phyloP scores from a whole-genome alignment of 2,888 invertebrate genomes.

The Clitarchus hookeri region DNA sequence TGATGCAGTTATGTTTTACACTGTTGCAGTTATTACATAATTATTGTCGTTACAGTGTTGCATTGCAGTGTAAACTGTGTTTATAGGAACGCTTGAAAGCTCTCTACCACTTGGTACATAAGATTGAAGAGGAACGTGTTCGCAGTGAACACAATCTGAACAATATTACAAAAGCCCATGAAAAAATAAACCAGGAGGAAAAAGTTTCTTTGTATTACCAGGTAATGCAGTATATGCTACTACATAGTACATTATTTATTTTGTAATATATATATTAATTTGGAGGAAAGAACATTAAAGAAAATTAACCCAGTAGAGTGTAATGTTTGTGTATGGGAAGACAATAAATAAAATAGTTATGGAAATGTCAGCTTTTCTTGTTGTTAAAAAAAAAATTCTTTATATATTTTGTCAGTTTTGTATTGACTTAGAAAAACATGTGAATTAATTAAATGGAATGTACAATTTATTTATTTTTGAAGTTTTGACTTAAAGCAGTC shows the following conservation, averaged over 20 bases:
- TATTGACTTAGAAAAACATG: too few relatives aligned
- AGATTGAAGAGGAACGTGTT: conserved; percentile 80
- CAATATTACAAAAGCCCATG: conserved; percentile 76
- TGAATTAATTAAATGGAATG: too few relatives aligned
- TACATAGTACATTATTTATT: background rate
- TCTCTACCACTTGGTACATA: conserved; percentile 75
- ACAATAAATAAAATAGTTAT: too few relatives aligned
- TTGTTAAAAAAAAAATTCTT: too few relatives aligned
- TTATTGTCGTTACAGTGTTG: background rate
- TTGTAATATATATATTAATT: too few relatives aligned
- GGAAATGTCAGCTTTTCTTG: too few relatives aligned
- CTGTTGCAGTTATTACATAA: background rate
- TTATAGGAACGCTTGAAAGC: conserved; percentile 78
- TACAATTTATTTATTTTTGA: too few relatives aligned
- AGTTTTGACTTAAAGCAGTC: too few relatives aligned
- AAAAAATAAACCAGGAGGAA: conserved; percentile 59
- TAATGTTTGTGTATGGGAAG: too few relatives aligned
- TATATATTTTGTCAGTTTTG: too few relatives aligned
- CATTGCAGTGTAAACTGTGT: background rate
- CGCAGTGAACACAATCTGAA: conserved; percentile 80
- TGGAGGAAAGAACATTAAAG: too few relatives aligned
- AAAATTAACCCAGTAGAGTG: too few relatives aligned
- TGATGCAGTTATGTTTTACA: background rate
- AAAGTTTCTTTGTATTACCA: conserved; percentile 59
- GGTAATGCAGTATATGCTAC: conserved; percentile 49